Evolutionary conservation across 1,140 invertebrate species (phyloP).

Genomic region (Wiebesia pumilae): DNA sequence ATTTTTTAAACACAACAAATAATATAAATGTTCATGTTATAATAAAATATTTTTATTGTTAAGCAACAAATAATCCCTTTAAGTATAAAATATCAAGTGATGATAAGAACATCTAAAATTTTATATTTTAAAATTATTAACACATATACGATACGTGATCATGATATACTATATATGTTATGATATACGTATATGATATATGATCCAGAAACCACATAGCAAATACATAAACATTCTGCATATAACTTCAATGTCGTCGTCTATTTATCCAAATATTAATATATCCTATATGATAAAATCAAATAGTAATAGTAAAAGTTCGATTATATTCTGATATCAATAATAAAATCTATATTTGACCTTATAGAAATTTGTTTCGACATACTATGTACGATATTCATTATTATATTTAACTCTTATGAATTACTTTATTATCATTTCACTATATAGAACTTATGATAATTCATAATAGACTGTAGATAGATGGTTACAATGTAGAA

Average conservation of each 20-base stretch:
- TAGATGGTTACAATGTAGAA: slow-evolving; percentile 15
- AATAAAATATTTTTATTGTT: no score
- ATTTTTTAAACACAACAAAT: no score
- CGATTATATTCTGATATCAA: background rate
- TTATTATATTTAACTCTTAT: background rate
- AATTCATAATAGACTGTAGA: slow-evolving; percentile 22
- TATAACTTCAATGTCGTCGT: background rate
- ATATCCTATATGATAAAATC: slow-evolving; percentile 1
- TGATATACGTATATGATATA: no score
- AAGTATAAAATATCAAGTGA: no score
- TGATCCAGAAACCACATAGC: background rate
- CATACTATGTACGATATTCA: slow-evolving; percentile 25
- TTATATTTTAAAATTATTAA: no score
- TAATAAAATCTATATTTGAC: background rate
- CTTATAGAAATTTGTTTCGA: background rate
- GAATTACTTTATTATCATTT: slow-evolving; percentile 30
- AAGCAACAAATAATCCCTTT: no score
- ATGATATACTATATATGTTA: no score
- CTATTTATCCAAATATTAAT: slow-evolving; percentile 6
- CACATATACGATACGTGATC: no score
- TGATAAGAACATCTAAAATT: no score
- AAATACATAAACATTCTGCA: background rate
- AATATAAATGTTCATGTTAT: no score
- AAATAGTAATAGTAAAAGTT: background rate
- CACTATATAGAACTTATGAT: slow-evolving; percentile 32